Conservation (phyloP, 2,888 invertebrate genomes). For the Shargacucullia verbasci region DNA sequence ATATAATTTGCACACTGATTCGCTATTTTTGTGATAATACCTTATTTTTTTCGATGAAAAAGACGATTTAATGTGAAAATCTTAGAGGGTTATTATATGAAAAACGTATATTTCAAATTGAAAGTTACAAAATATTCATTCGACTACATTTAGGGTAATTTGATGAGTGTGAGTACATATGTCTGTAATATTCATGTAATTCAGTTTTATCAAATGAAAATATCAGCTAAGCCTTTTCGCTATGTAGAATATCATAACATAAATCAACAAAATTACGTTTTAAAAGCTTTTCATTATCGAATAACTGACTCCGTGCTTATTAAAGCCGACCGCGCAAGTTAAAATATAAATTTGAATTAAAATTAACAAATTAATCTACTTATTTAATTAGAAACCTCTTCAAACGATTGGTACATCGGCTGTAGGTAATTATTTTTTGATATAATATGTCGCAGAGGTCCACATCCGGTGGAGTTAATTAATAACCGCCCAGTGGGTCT, state of each 20-base stretch:
- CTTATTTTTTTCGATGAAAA: no score
- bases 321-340: slow-evolving; percentile 21
- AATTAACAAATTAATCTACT: slow-evolving; percentile 34
- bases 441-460: slow-evolving; percentile 69
- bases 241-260: no score
- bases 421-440: slow-evolving; percentile 68
- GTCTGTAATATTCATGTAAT: no score
- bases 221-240: background rate
- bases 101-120: no score
- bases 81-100: no score
- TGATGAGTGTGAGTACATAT: no score
- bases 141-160: no score
- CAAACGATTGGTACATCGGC: slow-evolving; percentile 54
- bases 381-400: slow-evolving; percentile 55
- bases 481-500: slow-evolving; percentile 75
- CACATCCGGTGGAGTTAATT: slow-evolving; percentile 76
- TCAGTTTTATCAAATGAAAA: background rate
- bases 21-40: background rate
- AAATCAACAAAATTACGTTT: slow-evolving; percentile 8
- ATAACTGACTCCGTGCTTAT: slow-evolving; percentile 13
- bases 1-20: slow-evolving; percentile 14
- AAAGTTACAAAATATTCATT: no score
- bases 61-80: no score
- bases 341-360: slow-evolving; percentile 34
- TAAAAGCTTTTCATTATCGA: slow-evolving; percentile 12